Conservation (phyloP, 2,888 invertebrate genomes). For the Trichogramma dendrolimi region DNA sequence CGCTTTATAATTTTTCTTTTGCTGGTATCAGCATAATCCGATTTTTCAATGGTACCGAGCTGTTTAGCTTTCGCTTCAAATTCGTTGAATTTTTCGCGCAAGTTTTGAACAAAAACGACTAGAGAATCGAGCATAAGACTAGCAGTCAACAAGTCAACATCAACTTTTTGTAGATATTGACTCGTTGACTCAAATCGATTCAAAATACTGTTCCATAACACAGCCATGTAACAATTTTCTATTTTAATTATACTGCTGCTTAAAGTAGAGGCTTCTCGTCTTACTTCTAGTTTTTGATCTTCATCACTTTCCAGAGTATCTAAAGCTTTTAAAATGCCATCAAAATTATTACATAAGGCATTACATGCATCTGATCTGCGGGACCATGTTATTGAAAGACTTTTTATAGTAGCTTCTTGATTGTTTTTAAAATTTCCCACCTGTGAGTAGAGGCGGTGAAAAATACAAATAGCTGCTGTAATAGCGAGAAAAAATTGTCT, state of each 20-base stretch:
- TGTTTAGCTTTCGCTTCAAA: neutral
- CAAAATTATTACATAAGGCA: neutral
- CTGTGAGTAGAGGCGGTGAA: slow-evolving; percentile 33
- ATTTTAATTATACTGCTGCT: slow-evolving; percentile 1
- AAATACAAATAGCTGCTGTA: slow-evolving; percentile 33
- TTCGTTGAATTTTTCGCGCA: neutral
- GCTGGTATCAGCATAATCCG: neutral
- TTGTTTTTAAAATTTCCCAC: slow-evolving; percentile 10
- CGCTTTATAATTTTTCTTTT: slow-evolving; percentile 1
- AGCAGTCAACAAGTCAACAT: slow-evolving; percentile 3
- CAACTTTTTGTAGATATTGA: slow-evolving; percentile 8
- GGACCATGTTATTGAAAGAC: slow-evolving; percentile 5
- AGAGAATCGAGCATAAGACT: neutral
- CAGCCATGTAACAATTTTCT: slow-evolving; percentile 7
- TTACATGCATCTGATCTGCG: slow-evolving; percentile 1
- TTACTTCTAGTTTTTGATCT: neutral
- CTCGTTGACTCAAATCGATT: slow-evolving; percentile 5
- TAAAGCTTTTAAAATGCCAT: neutral
- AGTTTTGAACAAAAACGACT: slow-evolving; percentile 5
- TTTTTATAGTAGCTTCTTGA: slow-evolving; percentile 7
- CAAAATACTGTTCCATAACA: slow-evolving; percentile 4
- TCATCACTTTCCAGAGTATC: neutral
- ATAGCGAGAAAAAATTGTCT: slow-evolving; percentile 29
- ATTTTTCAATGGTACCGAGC: neutral
- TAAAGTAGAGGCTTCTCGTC: slow-evolving; percentile 1